Evolutionary conservation across 2,888 invertebrate genomes (phyloP).

Genomic region (Reticulitermes lucifugus): DNA sequence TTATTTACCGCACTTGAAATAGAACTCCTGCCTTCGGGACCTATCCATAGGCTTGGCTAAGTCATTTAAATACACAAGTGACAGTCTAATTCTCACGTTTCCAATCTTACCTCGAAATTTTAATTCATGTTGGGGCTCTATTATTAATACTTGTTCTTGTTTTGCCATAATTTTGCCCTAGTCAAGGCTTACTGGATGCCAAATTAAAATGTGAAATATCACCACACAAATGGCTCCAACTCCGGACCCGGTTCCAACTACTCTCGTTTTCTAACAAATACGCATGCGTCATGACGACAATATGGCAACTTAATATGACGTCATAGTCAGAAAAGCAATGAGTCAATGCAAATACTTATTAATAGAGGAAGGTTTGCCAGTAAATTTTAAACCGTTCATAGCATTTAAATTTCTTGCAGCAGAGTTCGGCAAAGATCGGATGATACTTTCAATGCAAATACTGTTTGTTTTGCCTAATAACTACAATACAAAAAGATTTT

Average conservation of each 20-base stretch:
- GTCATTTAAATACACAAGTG: constrained; percentile 1
- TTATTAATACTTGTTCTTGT: constrained; percentile 83
- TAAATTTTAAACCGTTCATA: too few species aligned
- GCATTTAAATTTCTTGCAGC: neutral
- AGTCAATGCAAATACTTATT: constrained; percentile 3
- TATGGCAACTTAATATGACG: constrained; percentile 53
- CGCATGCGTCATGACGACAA: constrained; percentile 57
- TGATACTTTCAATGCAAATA: neutral
- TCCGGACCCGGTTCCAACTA: constrained; percentile 55
- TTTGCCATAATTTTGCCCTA: constrained; percentile 69
- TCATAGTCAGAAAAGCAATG: constrained; percentile 25
- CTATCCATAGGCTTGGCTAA: constrained; percentile 40
- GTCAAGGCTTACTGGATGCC: constrained; percentile 45
- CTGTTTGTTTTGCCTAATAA: neutral
- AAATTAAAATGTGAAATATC: constrained; percentile 51
- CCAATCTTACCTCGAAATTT: constrained; percentile 83
- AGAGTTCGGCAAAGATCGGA: neutral
- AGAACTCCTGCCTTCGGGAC: constrained; percentile 51
- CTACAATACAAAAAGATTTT: too few species aligned
- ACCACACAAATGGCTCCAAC: constrained; percentile 55
- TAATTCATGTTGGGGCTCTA: constrained; percentile 90
- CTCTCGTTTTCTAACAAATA: constrained; percentile 54
- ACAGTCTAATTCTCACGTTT: constrained; percentile 27
- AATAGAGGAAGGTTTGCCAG: too few species aligned
- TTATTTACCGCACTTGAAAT: constrained; percentile 56